Base-by-base conservation (phyloP, 2,113 vertebrate species). In the Cephalopterus ornatus region DNA sequence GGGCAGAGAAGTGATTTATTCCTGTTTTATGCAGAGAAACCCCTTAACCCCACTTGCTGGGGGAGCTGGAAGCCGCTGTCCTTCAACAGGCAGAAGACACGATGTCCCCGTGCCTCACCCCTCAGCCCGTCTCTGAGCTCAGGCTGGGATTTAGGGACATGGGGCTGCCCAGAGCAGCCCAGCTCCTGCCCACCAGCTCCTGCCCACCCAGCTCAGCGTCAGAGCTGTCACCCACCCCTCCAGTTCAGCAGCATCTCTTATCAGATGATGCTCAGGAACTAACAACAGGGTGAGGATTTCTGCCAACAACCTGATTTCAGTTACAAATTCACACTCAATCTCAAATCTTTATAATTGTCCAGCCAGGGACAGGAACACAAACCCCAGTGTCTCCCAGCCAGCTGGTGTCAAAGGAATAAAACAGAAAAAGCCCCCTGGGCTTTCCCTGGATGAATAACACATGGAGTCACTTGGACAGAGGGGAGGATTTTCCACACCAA, bases 31-130 rank as follows among this genome's bases (percentile, higher is more conserved):
- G n/a, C 27, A 33, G 27, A 5, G 30, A 16, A 66, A 6, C 2
- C 26, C 47, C 32, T 1, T 0, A 4, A 10, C 1, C 23, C 24
- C 9, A 2, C 30, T 12, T 1, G 22, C 20, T 3, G n/a, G 44
- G n/a, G 49, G 49, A 79, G 58, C 17, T 63, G 79, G 44, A 5
- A 47, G 50, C 5, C 26, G 0, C 0, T 0, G 19, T 2, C 52
- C 41, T 42, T 67, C 78, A 20, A 32, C 12, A 62, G 61, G 22
- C 35, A 49, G 58, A 39, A 50, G 68, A 1, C 30, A 32, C 18
- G 4, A 12, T 0, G 27, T 49, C 58, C 74, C 30, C 1, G 3
- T 8, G 62, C 6, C 30, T 30, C 44, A 44, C 30, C 22, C 41
- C 33, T 12, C 19, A 27, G 67, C 59, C 65, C 71, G 8, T 1